Conservation (phyloP, 23 tunicate genomes). For the Trididemnum clinides region DNA sequence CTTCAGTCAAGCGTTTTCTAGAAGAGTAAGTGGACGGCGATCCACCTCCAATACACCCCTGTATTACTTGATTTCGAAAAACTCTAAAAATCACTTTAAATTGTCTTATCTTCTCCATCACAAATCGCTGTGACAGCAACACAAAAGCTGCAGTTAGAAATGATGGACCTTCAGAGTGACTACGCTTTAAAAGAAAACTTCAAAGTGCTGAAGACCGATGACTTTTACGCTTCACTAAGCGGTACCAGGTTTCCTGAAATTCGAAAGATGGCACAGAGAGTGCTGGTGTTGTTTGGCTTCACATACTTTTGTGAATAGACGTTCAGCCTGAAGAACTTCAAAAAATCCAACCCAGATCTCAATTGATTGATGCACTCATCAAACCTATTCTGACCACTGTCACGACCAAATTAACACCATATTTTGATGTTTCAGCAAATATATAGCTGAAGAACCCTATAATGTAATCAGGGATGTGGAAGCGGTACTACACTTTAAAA, state of each 20-base stretch:
- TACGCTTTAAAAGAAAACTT: too few relatives aligned
- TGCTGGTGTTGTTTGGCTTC: slow-evolving; percentile 24
- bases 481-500: too few relatives aligned
- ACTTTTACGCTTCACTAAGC: slow-evolving; percentile 1
- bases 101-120: background rate
- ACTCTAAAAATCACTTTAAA: slow-evolving; percentile 3
- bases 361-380: slow-evolving; percentile 30
- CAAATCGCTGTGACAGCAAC: slow-evolving; percentile 28
- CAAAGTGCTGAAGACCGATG: too few relatives aligned
- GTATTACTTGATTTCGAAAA: slow-evolving; percentile 26
- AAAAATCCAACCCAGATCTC: slow-evolving; percentile 17
- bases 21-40: too few relatives aligned
- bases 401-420: slow-evolving; percentile 13
- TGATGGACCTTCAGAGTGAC: background rate
- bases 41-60: too few relatives aligned
- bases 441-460: background rate
- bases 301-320: slow-evolving; percentile 16
- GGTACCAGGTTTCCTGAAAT: slow-evolving; percentile 6
- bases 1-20: too few relatives aligned
- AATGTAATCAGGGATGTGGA: too few relatives aligned
- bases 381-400: slow-evolving; percentile 8
- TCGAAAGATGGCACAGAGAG: slow-evolving; percentile 20
- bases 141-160: background rate
- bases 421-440: slow-evolving; percentile 5
- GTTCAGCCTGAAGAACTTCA: slow-evolving; percentile 30